These are phyloP conservation scores for Condylura cristata DNA, from an alignment of 2,113 vertebrate species.

Conservation along the genomic window DNA sequence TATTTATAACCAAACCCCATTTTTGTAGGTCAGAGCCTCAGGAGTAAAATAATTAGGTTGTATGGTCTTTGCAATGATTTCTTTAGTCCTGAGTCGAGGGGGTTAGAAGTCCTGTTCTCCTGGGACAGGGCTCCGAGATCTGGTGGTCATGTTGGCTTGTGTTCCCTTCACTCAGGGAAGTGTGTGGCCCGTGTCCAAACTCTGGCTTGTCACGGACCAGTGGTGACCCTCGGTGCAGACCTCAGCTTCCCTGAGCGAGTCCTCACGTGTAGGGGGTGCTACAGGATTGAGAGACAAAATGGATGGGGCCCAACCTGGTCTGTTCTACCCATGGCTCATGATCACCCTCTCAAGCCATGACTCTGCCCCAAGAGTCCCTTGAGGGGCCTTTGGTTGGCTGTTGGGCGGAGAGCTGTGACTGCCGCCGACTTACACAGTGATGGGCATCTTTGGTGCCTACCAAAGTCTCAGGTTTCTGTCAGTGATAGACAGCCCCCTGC, in stretches of 20 bases:
- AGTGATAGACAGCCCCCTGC: neutral
- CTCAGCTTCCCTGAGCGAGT: neutral
- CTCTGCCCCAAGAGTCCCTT: neutral
- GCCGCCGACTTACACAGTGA: neutral
- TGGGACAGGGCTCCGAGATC: neutral
- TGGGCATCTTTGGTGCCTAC: neutral
- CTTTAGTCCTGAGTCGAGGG: neutral
- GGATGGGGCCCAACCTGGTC: no score
- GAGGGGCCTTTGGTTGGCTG: rapidly evolving
- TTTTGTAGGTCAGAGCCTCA: neutral
- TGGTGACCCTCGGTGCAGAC: neutral
- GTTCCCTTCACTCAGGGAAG: neutral
- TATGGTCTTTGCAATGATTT: neutral
- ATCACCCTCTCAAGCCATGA: neutral
- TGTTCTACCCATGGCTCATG: neutral
- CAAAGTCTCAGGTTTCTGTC: neutral
- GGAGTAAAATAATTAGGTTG: neutral
- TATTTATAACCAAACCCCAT: neutral
- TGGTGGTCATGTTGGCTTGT: neutral
- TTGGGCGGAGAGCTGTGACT: neutral
- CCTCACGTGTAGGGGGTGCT: no score
- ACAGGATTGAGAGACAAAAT: rapidly evolving
- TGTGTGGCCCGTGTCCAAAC: neutral
- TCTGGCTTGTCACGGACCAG: neutral
- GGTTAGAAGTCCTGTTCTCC: neutral